phyloP scores from a whole-genome alignment of 1,140 invertebrate genomes.

The Elysia chlorotica region DNA sequence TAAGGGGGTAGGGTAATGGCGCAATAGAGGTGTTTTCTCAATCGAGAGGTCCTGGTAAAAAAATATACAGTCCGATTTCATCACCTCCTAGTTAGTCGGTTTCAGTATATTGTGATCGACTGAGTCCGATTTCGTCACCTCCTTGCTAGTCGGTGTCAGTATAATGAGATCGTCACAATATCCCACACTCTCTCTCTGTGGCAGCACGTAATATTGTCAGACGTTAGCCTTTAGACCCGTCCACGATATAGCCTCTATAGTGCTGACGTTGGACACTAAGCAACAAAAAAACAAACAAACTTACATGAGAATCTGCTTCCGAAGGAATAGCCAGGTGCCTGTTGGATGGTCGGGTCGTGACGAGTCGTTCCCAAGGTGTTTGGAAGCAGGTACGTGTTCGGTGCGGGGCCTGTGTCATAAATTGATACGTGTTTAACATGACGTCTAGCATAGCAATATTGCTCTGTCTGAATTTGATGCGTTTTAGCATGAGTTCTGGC shows the following conservation, averaged over 20 bases:
- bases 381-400: conserved; percentile 12
- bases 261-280: neutral
- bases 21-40: too few species aligned
- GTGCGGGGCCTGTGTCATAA: neutral
- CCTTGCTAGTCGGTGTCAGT: too few species aligned
- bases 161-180: too few species aligned
- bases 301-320: conserved; percentile 12
- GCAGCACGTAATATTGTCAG: neutral
- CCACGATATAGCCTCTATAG: neutral
- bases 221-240: neutral
- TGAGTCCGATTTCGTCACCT: too few species aligned
- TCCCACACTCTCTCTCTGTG: too few species aligned
- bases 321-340: conserved; percentile 25
- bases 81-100: too few species aligned
- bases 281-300: neutral
- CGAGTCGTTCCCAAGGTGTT: conserved; percentile 19
- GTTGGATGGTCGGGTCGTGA: conserved; percentile 22
- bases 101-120: too few species aligned
- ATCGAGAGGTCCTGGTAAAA: too few species aligned
- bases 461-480: too few species aligned
- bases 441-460: too few species aligned
- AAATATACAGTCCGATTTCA: too few species aligned
- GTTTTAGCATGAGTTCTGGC: neutral
- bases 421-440: neutral
- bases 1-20: too few species aligned